Evolutionary conservation across 2,113 vertebrate species (phyloP), one percentile per base, ranked within the genome.

Genomic region (Craseonycteris thonglongyai): DNA sequence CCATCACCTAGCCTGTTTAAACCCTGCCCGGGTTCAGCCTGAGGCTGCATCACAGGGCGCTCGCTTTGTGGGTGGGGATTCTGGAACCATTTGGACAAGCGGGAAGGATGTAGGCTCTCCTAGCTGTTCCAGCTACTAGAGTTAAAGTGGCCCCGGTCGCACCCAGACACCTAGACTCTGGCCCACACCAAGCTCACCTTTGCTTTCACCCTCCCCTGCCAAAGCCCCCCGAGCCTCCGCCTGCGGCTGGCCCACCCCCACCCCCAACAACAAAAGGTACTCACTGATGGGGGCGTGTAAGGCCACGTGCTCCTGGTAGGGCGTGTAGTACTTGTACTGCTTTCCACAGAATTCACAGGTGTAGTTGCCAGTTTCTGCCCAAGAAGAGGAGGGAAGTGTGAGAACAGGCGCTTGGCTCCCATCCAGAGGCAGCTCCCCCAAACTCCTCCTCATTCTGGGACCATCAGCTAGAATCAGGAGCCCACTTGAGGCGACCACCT

Each of bases 251-350:
- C 33, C 54, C 54, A 19, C 42, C 7, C 42, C 13, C 38, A n/a
- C 22, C 58, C 65, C 40, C 30, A 45, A 13, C 56, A 33, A 68
- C 4, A 26, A 21, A 16, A 19, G 84, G 96, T 98, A 99, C 99
- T 98, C 98, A 99, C 99, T 98, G 98, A 99, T 98, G n/a, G 99
- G 99, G n/a, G 99, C 99, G 2, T 99, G 99, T 94, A 99, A 99
- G 10, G 99, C 99, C 96, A 99, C 99, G 0, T 99, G 99, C 95
- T 99, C 99, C 97, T 99, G 99, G 98, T 99, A 99, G 2, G 99
- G 99, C 72, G 99, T 99, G 98, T 99, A 99, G 98, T 99, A 99
- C 97, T 99, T 99, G 98, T 99, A 99, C 98, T 99, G 99, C 97
- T 99, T 99, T 93, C 99, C 99, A 42, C 99, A 99, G 98, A 99